Evolutionary conservation across 1,140 invertebrate genomes (phyloP).

Genomic region (Archivesica marissinica): DNA sequence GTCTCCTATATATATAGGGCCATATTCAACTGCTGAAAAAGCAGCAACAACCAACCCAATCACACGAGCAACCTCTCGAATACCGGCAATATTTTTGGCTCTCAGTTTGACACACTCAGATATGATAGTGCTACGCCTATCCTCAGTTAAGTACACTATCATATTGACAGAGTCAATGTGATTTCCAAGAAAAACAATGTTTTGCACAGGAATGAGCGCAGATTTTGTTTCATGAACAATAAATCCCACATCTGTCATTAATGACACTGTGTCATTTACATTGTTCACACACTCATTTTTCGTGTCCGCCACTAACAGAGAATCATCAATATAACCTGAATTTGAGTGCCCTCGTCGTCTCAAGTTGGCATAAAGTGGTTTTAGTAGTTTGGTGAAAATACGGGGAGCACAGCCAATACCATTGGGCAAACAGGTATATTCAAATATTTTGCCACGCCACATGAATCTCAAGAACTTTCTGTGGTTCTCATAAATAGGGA

Average conservation of each 20-base stretch:
- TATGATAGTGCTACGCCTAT: slow-evolving; percentile 17
- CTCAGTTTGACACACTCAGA: slow-evolving; percentile 25
- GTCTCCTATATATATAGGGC: slow-evolving; percentile 14
- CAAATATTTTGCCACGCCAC: background rate
- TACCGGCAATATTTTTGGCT: slow-evolving; percentile 22
- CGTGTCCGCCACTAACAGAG: slow-evolving; percentile 51
- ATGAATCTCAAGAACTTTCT: slow-evolving; percentile 14
- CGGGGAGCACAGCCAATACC: slow-evolving; percentile 7
- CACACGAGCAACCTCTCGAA: slow-evolving; percentile 49
- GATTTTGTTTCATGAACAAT: slow-evolving; percentile 48
- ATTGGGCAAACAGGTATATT: slow-evolving; percentile 17
- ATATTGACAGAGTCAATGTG: slow-evolving; percentile 37
- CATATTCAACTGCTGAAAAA: slow-evolving; percentile 49
- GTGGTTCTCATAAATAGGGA: background rate
- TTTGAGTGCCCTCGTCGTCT: slow-evolving; percentile 44
- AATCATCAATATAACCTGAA: slow-evolving; percentile 62
- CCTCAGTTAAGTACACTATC: slow-evolving; percentile 38
- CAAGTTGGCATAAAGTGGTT: slow-evolving; percentile 56
- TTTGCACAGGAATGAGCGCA: background rate
- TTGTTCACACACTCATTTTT: slow-evolving; percentile 50
- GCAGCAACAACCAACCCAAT: slow-evolving; percentile 53
- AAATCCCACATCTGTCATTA: slow-evolving; percentile 48
- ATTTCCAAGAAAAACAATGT: slow-evolving; percentile 19
- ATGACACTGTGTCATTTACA: slow-evolving; percentile 52
- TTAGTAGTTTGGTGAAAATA: slow-evolving; percentile 54